Evolutionary conservation across 2,888 invertebrate genomes (phyloP), one percentile per base, ranked within the genome.

Genomic region (Drosophila borealis): DNA sequence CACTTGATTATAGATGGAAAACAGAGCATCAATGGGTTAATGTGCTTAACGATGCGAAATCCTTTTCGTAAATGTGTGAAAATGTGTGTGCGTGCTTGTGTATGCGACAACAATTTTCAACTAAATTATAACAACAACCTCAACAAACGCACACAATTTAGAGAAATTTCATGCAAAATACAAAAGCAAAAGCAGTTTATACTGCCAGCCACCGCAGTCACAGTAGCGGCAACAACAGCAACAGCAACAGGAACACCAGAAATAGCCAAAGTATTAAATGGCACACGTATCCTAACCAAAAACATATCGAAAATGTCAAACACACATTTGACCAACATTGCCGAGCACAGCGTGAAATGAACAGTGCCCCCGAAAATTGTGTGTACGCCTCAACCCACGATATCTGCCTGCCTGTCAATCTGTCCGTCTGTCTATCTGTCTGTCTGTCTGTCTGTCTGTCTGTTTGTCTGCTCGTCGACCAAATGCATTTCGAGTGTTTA

Each of bases 291-390:
- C 54, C 59, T 56, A 50, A 57, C 59, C 78, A 63, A 45, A 73
- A 85, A 79, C 86, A 88, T 85, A 82, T 77, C 86, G 88, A 83
- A 83, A 83, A 88, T 83, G 88, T 83, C 82, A 88, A 82, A 85
- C 66, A 74, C 88, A 83, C 86, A 85, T 88, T 85, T 86, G 88
- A 74, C 88, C 86, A 85, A 67, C 65, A 60, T 39, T 54, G 59
- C 49, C 42, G 57, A 61, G 61, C 74, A 25, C 81, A 81, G 81
- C 85, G 54, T 75, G 81, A 75, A 66, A 51, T 68, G 74, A 71
- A 78, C 71, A 72, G 33, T 55, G 68, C 57, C 74, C 10, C 29
- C 34, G 54, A 60, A 74, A 78, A 66, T 42, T 56, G 51, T 53
- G 36, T 60, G 46, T 59, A 19, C 65, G 42, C 13, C 53, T 57